Percentiles rank a stretch among this genome's conserved stretches.
Evolutionary conservation across 2,113 vertebrate genomes (phyloP).

Genomic region (Dromiciops gliroides): DNA sequence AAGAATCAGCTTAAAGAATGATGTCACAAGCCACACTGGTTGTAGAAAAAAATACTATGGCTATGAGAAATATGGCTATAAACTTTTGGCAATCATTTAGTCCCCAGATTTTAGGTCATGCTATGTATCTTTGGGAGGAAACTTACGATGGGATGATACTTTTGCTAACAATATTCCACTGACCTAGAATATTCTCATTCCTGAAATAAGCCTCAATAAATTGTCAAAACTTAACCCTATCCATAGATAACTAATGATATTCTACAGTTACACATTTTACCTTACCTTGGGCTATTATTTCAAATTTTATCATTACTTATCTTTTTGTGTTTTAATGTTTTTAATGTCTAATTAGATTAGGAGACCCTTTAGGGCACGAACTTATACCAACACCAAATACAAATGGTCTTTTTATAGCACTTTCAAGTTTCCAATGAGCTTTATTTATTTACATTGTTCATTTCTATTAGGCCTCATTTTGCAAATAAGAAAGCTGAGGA

Average conservation of each 20-base stretch:
- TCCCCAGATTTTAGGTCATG: slow-evolving; percentile 6
- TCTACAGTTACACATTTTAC: neutral
- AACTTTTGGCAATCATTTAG: neutral
- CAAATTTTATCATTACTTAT: neutral
- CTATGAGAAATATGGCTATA: slow-evolving; percentile 10
- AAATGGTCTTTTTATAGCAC: neutral
- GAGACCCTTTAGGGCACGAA: neutral
- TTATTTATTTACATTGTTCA: neutral
- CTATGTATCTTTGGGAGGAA: neutral
- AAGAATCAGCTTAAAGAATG: slow-evolving; percentile 36
- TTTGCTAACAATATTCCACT: neutral
- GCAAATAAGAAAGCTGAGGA: neutral
- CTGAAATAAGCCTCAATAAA: neutral
- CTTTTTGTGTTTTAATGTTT: neutral
- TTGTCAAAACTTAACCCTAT: neutral
- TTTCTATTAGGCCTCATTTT: neutral
- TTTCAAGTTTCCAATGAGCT: neutral
- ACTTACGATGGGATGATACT: neutral
- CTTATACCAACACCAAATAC: neutral
- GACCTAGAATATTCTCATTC: neutral
- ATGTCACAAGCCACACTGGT: slow-evolving; percentile 26
- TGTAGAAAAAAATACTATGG: slow-evolving; percentile 46
- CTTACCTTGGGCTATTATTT: neutral
- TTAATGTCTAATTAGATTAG: neutral
- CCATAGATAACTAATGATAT: neutral